Percentiles rank a stretch among this genome's conserved stretches.
Evolutionary conservation across 1,140 invertebrate genomes (phyloP).

Genomic region (Drosophila azteca): DNA sequence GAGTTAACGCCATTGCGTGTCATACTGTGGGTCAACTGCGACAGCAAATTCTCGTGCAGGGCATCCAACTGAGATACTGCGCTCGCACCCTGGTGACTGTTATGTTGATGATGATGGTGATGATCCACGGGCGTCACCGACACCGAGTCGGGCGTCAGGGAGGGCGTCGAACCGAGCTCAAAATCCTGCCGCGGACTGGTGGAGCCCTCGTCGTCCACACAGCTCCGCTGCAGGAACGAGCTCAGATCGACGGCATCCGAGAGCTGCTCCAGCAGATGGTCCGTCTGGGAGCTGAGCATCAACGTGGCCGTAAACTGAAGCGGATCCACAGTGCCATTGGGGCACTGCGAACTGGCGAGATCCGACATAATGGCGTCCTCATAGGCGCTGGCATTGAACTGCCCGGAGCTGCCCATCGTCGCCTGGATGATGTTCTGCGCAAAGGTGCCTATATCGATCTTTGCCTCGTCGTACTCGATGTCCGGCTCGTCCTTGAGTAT

Average conservation of each 20-base stretch:
- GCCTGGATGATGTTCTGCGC: slow-evolving; percentile 82
- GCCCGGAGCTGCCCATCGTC: slow-evolving; percentile 79
- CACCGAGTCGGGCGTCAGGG: slow-evolving; percentile 87
- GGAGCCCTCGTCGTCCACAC: slow-evolving; percentile 85
- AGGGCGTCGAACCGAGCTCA: slow-evolving; percentile 85
- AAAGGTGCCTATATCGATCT: slow-evolving; percentile 87
- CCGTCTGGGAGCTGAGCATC: slow-evolving; percentile 90
- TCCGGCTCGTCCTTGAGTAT: slow-evolving; percentile 91
- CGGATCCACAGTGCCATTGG: slow-evolving; percentile 87
- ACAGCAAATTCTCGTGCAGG: slow-evolving; percentile 86
- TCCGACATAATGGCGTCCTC: slow-evolving; percentile 92
- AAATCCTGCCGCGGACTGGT: slow-evolving; percentile 84
- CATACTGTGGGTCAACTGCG: slow-evolving; percentile 85
- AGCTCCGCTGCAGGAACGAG: slow-evolving; percentile 87
- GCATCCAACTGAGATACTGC: slow-evolving; percentile 85
- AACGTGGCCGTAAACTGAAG: slow-evolving; percentile 92
- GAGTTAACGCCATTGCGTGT: slow-evolving; percentile 50
- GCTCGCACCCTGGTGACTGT: slow-evolving; percentile 20
- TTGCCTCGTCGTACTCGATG: slow-evolving; percentile 88
- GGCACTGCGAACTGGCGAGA: slow-evolving; percentile 86
- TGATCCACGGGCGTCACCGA: slow-evolving; percentile 87
- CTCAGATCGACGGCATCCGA: slow-evolving; percentile 90
- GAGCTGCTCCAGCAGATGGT: slow-evolving; percentile 89
- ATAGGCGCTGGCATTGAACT: slow-evolving; percentile 87
- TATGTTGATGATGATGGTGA: slow-evolving; percentile 63